Evolutionary conservation across 2,888 invertebrate genomes (phyloP).

Genomic region (Spicauda simplicius): DNA sequence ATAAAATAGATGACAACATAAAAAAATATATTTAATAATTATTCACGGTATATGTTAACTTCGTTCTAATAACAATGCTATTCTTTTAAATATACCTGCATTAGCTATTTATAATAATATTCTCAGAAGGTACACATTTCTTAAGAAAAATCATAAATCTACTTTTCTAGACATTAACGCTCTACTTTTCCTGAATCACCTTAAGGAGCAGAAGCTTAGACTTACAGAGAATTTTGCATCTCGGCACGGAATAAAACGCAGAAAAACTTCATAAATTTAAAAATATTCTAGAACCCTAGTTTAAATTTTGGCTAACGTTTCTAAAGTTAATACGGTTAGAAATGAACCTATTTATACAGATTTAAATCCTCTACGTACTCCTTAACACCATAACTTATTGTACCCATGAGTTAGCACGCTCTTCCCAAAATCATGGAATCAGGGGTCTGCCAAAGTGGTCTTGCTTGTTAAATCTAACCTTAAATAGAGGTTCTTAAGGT

Average conservation of each 20-base stretch:
- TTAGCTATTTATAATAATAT: not conserved
- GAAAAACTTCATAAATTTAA: constrained; percentile 5
- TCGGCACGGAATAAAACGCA: constrained; percentile 1
- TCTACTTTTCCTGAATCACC: constrained; percentile 9
- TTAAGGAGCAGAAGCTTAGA: constrained; percentile 10
- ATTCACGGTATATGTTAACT: too few species aligned
- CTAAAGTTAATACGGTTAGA: constrained; percentile 28
- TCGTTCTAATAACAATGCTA: not conserved
- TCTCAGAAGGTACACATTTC: not conserved
- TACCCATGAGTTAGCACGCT: constrained; percentile 30
- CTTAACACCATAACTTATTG: constrained; percentile 35
- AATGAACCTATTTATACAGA: constrained; percentile 33
- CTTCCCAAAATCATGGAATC: constrained; percentile 33
- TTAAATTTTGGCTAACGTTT: constrained; percentile 17
- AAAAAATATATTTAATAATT: too few species aligned
- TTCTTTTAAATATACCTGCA: not conserved
- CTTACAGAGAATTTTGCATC: constrained; percentile 2
- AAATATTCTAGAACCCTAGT: constrained; percentile 10
- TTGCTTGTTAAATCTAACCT: not conserved
- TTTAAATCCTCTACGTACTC: constrained; percentile 27
- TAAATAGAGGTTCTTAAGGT: not conserved
- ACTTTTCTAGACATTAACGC: constrained; percentile 16
- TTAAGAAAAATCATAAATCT: not conserved
- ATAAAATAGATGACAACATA: too few species aligned
- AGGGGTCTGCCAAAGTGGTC: constrained; percentile 31